These are phyloP conservation scores for Thecocarcelia acutangulata DNA, from an alignment of 2,888 invertebrate genomes.

Conservation along the genomic window DNA sequence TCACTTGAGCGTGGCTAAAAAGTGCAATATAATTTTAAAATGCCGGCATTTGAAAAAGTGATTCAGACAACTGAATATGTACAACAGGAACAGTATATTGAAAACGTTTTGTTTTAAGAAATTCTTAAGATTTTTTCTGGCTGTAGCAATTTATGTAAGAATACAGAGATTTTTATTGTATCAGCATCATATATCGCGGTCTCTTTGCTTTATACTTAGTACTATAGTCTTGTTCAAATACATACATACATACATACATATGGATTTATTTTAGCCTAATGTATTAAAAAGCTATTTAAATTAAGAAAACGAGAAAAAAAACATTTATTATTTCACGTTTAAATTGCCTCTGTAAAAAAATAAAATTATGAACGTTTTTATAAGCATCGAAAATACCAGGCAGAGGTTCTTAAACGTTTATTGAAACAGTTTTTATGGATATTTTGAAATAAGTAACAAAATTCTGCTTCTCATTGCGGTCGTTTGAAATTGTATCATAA, in stretches of 20 bases:
- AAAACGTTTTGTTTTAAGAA: conserved; percentile 34
- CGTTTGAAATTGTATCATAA: too few species aligned
- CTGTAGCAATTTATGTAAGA: conserved; percentile 44
- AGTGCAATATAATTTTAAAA: conserved; percentile 79
- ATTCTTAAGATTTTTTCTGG: conserved; percentile 55
- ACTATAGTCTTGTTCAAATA: not conserved
- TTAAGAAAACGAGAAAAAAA: conserved; percentile 33
- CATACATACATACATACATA: conserved; percentile 46
- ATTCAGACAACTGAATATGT: conserved; percentile 68
- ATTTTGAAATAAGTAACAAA: too few species aligned
- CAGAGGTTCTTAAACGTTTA: conserved; percentile 61
- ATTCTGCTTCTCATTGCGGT: too few species aligned
- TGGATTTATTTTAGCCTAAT: conserved; percentile 51
- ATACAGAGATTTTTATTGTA: conserved; percentile 65
- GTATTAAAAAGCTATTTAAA: conserved; percentile 57
- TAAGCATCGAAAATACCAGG: conserved; percentile 52
- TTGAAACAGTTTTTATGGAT: not conserved
- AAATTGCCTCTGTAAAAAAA: conserved; percentile 72
- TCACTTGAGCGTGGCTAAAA: conserved; percentile 75
- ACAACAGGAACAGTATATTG: conserved; percentile 28
- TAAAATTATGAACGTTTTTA: conserved; percentile 74
- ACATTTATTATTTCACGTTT: conserved; percentile 50
- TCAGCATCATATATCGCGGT: conserved; percentile 70
- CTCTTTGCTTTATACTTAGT: conserved; percentile 17
- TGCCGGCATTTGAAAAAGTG: conserved; percentile 76